Conservation (phyloP, 2,888 invertebrate species). For the Cataglyphis livida region DNA sequence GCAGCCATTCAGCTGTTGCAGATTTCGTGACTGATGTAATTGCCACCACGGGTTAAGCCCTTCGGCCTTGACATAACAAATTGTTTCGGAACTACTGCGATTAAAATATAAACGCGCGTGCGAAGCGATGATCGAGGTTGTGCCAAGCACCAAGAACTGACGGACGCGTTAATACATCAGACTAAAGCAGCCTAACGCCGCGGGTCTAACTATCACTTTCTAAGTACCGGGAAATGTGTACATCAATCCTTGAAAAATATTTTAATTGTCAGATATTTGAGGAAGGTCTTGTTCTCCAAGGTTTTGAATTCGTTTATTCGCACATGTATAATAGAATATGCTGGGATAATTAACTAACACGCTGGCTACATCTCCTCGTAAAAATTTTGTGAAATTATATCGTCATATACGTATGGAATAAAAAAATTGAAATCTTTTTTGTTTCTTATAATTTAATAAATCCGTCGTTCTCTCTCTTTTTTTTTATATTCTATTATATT, state of each 20-base stretch:
- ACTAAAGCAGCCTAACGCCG: constrained; percentile 41
- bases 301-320: constrained; percentile 33
- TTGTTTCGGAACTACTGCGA: constrained; percentile 85
- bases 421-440: not conserved
- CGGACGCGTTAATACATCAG: constrained; percentile 62
- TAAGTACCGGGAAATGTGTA: constrained; percentile 16
- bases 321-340: constrained; percentile 5
- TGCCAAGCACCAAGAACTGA: constrained; percentile 83
- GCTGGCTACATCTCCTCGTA: not conserved
- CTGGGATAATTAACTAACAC: constrained; percentile 10
- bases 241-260: constrained; percentile 55
- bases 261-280: constrained; percentile 51
- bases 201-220: constrained; percentile 45
- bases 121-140: constrained; percentile 82
- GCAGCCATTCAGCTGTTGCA: constrained; percentile 82
- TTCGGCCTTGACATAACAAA: constrained; percentile 85
- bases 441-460: not conserved
- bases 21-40: constrained; percentile 85
- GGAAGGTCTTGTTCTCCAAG: constrained; percentile 45
- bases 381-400: constrained; percentile 20
- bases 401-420: not conserved
- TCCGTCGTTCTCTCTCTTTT: not conserved
- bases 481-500: not conserved
- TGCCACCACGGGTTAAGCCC: constrained; percentile 79
- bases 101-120: constrained; percentile 84